Base-by-base conservation (phyloP, 2,888 invertebrate genomes). In the Panopea generosa region DNA sequence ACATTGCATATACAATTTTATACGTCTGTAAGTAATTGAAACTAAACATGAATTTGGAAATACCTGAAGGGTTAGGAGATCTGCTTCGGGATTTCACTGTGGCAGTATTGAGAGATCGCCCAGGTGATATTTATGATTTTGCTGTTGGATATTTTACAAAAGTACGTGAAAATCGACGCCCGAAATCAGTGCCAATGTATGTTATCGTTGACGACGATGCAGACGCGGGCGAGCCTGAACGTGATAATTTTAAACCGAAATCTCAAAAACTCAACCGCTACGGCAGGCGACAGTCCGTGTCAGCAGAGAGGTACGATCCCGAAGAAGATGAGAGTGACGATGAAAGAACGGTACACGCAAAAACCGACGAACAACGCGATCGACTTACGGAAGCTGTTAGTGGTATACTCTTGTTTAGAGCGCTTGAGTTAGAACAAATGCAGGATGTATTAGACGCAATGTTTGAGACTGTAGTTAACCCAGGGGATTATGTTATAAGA, bases 391-490 rank as follows among this genome's bases (percentile, higher is more conserved):
- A 92, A 40, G 89, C 90, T 1, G 90, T 92, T 1, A 80, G 87
- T 63, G 90, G 91, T 7, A 91, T 93, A 55, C 86, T 93, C 22
- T 73, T 93, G 6, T 92, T 93, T 73, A 77, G 88, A 27, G 89
- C 89, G 9, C 83, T 93, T 22, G 93, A 93, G 56, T 82, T 89
- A 0, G 92, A 91, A 47, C 92, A 92, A 79, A 89, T 93, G 87
- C 88, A 89, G 45, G 90, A 92, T 40, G 92, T 93, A 11, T 86
- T 93, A 16, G 92, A 93, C 82, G 92, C 93, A 71, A 93, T 93
- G 93, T 91, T 91, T 74, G 92, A 92, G 75, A 87, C 86, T 27
- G 83, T 86, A 53, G 92, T 92, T 2, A 77, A 86, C 20, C 87
- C 90, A 2, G 92, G 90, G 0, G 91, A 92, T 65, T 86, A 86